Evolutionary conservation across 53 echinoderm and acorn worm species (phyloP).

Genomic region (Crossaster papposus): DNA sequence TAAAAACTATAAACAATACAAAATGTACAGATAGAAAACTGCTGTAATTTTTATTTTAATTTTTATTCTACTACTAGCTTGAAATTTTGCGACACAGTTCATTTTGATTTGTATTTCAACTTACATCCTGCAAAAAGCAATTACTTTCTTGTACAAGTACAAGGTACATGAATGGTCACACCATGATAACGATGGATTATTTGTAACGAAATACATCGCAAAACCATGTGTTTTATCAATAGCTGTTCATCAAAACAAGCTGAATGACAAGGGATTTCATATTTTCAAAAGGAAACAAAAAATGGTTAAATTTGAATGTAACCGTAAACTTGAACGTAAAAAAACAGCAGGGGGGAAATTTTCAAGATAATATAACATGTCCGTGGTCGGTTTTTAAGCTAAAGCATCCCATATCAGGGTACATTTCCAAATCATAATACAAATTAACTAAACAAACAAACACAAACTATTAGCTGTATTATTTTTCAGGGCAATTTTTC

Average conservation of each 20-base stretch:
- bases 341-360: background rate
- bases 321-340: background rate
- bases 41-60: too few species aligned
- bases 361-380: background rate
- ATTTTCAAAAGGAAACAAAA: background rate
- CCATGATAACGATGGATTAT: too few species aligned
- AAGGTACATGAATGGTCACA: too few species aligned
- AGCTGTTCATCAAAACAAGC: background rate
- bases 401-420: background rate
- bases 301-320: background rate
- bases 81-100: too few species aligned
- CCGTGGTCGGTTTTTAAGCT: background rate
- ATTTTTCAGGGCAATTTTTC: background rate
- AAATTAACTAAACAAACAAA: background rate
- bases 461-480: background rate
- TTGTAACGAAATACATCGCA: too few species aligned
- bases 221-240: background rate
- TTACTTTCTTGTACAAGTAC: too few species aligned
- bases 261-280: background rate
- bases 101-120: too few species aligned
- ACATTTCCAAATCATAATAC: background rate
- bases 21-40: too few species aligned
- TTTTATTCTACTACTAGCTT: too few species aligned
- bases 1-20: too few species aligned
- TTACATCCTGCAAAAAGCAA: too few species aligned